Evolutionary conservation across 2,113 vertebrate genomes (phyloP).

Genomic region (Siniperca chuatsi): DNA sequence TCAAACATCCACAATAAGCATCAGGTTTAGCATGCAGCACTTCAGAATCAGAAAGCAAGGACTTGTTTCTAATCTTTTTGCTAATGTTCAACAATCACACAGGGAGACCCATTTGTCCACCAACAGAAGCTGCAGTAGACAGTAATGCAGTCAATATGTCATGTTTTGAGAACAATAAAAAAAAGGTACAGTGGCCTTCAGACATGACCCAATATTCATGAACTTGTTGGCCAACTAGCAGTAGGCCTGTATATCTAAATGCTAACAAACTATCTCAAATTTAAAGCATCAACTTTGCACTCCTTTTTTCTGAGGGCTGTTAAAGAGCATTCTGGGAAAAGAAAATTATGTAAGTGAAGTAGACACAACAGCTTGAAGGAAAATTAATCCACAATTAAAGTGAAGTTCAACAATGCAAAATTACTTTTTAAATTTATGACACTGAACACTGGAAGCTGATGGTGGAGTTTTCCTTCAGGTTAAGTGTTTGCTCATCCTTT

Average conservation of each 20-base stretch:
- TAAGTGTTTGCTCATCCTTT: conserved; percentile 9
- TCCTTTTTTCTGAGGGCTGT: neutral
- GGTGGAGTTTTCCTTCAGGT: conserved; percentile 12
- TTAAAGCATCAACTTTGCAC: neutral
- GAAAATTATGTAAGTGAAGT: neutral
- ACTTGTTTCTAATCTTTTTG: neutral
- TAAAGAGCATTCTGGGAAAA: neutral
- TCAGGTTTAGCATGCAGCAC: neutral
- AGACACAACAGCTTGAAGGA: conserved; percentile 7
- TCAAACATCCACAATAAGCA: conserved; percentile 15
- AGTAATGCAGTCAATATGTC: neutral
- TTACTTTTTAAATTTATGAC: conserved; percentile 20
- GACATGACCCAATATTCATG: neutral
- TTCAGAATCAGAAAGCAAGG: neutral
- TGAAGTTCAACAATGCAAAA: conserved; percentile 19
- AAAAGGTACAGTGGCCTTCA: neutral
- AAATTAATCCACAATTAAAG: conserved; percentile 23
- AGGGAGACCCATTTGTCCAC: neutral
- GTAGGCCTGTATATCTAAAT: neutral
- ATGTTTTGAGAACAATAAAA: conserved; percentile 4
- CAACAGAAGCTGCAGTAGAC: neutral
- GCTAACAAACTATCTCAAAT: neutral
- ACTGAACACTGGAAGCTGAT: conserved; percentile 5
- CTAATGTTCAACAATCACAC: neutral
- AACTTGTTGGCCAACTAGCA: neutral